A percentile compares a stretch with the other conserved stretches of the same genome.
Evolutionary conservation across 2,888 invertebrate species (phyloP).

Genomic region (Eledone cirrhosa): DNA sequence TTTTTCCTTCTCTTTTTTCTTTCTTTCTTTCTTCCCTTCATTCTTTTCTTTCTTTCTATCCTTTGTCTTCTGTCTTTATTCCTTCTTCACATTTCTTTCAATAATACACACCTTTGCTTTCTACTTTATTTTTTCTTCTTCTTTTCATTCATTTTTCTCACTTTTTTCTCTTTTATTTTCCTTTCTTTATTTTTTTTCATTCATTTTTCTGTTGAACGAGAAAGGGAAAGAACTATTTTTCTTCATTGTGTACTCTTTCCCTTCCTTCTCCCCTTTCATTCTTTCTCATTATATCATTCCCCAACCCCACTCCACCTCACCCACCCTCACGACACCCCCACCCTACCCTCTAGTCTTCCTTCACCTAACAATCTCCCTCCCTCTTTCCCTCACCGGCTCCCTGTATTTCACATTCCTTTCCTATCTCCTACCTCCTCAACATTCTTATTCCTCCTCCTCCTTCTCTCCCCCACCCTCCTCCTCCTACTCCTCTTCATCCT

Average conservation of each 20-base stretch:
- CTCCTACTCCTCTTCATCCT: not conserved
- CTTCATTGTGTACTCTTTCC: not conserved
- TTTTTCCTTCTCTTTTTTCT: too few relatives aligned
- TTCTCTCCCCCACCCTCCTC: not conserved
- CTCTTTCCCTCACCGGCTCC: not conserved
- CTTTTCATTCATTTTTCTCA: not conserved
- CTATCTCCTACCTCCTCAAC: not conserved
- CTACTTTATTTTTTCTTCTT: not conserved
- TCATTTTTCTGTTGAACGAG: not conserved
- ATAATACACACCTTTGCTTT: not conserved
- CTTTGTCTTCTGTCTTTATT: too few relatives aligned
- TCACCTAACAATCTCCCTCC: not conserved
- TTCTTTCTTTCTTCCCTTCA: too few relatives aligned
- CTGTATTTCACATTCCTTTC: not conserved
- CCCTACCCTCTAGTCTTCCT: not conserved
- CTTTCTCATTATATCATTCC: not conserved
- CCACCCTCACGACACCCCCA: not conserved
- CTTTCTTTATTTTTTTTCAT: not conserved
- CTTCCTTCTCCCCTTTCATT: not conserved
- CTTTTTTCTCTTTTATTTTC: not conserved
- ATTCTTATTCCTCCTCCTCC: not conserved
- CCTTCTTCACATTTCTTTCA: too few relatives aligned
- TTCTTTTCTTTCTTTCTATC: too few relatives aligned
- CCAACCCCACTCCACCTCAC: not conserved
- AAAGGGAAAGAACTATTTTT: not conserved